Percentiles rank a stretch among this genome's conserved stretches.
Evolutionary conservation across 2,797 vertebrate genomes (phyloP).

Genomic region (Oryzias sinensis): DNA sequence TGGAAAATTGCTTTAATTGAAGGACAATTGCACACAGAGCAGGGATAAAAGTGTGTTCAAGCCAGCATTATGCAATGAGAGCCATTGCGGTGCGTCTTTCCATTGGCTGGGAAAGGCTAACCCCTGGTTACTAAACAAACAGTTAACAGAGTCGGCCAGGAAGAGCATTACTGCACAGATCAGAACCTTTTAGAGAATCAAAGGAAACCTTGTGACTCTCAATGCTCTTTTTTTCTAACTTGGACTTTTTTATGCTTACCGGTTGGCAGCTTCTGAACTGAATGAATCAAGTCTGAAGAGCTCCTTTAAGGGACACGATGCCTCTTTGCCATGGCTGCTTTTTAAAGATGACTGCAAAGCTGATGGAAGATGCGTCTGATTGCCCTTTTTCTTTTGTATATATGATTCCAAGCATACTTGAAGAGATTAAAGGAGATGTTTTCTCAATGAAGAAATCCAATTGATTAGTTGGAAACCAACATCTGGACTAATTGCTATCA

Average conservation of each 20-base stretch:
- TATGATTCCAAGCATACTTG: no score
- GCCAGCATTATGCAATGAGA: constrained; percentile 34
- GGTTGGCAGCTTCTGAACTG: neutral
- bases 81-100: constrained; percentile 24
- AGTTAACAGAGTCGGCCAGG: constrained; percentile 26
- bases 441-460: constrained; percentile 23
- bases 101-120: constrained; percentile 35
- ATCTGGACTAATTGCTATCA: constrained; percentile 39
- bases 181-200: constrained; percentile 18
- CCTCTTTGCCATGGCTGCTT: constrained; percentile 35
- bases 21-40: constrained; percentile 9
- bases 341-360: no score
- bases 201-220: constrained; percentile 14
- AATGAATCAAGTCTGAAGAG: neutral
- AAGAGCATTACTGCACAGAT: constrained; percentile 23
- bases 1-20: constrained; percentile 12
- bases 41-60: constrained; percentile 10
- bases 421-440: no score
- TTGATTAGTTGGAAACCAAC: constrained; percentile 16
- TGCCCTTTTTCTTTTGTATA: no score
- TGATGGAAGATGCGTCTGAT: no score
- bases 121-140: constrained; percentile 62
- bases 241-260: neutral
- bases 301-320: constrained; percentile 39
- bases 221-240: neutral